phyloP scores from a whole-genome alignment of 2,113 vertebrate species.

The Datnioides undecimradiatus region DNA sequence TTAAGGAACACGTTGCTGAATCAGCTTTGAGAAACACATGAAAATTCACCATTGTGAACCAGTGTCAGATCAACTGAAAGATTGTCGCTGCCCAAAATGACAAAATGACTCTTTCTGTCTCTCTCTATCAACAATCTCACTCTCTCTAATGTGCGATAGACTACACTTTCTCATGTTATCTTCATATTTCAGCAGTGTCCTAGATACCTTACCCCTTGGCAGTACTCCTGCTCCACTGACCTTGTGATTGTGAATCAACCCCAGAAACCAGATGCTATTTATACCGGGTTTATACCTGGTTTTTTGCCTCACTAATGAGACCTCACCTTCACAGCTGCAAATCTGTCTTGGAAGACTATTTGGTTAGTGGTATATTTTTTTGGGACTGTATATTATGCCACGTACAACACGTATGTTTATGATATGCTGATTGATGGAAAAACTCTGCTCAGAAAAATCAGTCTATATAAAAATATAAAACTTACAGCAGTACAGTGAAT shows the following conservation, averaged over 20 bases:
- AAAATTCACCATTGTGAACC: background rate
- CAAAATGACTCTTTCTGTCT: background rate
- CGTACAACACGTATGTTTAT: too few relatives aligned
- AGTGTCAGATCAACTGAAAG: background rate
- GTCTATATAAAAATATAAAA: too few relatives aligned
- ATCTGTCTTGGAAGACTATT: background rate
- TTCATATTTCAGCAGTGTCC: conserved; percentile 37
- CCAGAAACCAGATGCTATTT: conserved; percentile 57
- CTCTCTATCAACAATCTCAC: conserved; percentile 12
- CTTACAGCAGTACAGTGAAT: background rate
- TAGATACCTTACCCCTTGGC: conserved; percentile 49
- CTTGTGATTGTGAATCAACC: conserved; percentile 51
- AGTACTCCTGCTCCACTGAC: conserved; percentile 58
- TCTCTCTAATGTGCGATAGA: background rate
- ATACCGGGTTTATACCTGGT: conserved; percentile 36
- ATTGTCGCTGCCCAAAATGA: background rate
- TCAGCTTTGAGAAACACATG: background rate
- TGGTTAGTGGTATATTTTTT: background rate
- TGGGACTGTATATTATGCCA: background rate
- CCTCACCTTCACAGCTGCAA: conserved; percentile 18
- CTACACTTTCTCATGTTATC: conserved; percentile 12
- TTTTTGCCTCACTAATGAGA: conserved; percentile 38
- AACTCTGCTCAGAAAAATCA: too few relatives aligned
- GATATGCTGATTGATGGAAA: background rate
- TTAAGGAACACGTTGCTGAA: background rate